Conservation (phyloP, 1,140 invertebrate genomes). For the Helicoverpa zea region DNA sequence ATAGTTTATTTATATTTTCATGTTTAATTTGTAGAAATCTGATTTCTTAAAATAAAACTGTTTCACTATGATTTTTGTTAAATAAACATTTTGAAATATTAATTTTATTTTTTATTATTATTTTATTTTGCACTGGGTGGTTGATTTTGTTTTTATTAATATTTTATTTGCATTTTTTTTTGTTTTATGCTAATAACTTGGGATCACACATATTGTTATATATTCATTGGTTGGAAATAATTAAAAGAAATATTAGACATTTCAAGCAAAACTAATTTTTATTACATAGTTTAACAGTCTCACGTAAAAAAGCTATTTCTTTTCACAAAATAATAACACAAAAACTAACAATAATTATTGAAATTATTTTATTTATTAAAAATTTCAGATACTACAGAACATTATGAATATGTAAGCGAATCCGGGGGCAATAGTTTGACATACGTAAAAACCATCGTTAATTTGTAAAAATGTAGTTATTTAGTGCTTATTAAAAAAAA, state of each 20-base stretch:
- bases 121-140: not conserved
- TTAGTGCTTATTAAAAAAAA: conserved; percentile 54
- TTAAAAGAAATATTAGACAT: not conserved
- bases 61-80: conserved; percentile 17
- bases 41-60: not conserved
- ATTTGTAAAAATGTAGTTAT: conserved; percentile 52
- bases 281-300: too few relatives aligned
- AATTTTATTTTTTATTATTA: conserved; percentile 43
- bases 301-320: too few relatives aligned
- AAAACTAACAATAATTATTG: conserved; percentile 6
- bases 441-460: conserved; percentile 43
- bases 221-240: conserved; percentile 14
- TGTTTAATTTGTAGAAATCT: too few relatives aligned
- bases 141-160: not conserved
- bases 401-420: conserved; percentile 63
- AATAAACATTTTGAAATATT: conserved; percentile 10
- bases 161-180: not conserved
- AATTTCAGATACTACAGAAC: conserved; percentile 71
- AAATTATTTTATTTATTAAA: conserved; percentile 48
- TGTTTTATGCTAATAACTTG: not conserved
- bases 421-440: conserved; percentile 35
- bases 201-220: conserved; percentile 12
- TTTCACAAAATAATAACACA: not conserved
- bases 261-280: not conserved
- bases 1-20: too few relatives aligned